Conservation (phyloP, 2,113 vertebrate species). For the Gopherus evgoodei region DNA sequence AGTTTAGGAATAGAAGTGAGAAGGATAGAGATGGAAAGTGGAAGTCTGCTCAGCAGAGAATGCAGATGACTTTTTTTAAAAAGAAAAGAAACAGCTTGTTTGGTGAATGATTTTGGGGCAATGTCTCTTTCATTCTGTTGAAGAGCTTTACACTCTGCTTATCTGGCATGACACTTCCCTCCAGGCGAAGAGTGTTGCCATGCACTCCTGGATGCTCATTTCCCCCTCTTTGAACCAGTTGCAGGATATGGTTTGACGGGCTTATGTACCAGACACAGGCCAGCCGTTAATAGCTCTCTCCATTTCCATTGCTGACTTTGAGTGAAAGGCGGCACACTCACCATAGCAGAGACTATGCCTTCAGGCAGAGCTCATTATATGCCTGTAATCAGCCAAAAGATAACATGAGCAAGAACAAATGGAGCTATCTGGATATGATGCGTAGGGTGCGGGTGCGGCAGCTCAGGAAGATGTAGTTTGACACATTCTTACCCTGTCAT, state of each 20-base stretch:
- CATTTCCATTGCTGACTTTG: not conserved
- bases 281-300: not conserved
- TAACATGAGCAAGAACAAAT: not conserved
- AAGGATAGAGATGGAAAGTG: not conserved
- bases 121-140: not conserved
- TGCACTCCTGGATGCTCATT: constrained; percentile 27
- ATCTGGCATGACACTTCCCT: constrained; percentile 43
- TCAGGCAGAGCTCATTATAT: not conserved
- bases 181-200: not conserved
- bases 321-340: not conserved
- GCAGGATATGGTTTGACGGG: not conserved
- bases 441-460: not conserved
- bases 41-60: not conserved
- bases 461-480: not conserved
- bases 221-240: constrained; percentile 36
- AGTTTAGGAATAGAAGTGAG: not conserved
- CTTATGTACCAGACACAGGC: fast-evolving
- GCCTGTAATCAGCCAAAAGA: not conserved
- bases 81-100: not conserved
- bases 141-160: constrained; percentile 38
- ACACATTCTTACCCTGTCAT: not conserved
- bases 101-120: not conserved
- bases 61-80: not conserved
- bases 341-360: not conserved
- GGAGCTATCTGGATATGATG: not conserved